These are phyloP conservation scores for Ctena decussata DNA, from an alignment of 2,888 invertebrate species.

Conservation along the genomic window DNA sequence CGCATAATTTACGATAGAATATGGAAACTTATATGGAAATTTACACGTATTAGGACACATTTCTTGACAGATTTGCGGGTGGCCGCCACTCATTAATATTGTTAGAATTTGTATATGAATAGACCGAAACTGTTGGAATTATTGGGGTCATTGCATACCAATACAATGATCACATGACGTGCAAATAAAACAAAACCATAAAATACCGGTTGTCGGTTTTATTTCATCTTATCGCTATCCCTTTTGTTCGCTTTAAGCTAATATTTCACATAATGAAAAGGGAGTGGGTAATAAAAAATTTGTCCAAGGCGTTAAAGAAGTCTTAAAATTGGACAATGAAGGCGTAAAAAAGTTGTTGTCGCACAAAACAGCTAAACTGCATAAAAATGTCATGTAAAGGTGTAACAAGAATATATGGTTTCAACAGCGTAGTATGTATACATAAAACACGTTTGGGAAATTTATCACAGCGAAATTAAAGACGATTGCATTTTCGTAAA, in stretches of 20 bases:
- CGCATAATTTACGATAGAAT: slow-evolving; percentile 33
- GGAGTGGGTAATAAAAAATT: slow-evolving; percentile 47
- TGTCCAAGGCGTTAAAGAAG: slow-evolving; percentile 56
- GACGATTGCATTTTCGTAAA: too few relatives aligned
- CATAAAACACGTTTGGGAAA: too few relatives aligned
- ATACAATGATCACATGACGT: slow-evolving; percentile 39
- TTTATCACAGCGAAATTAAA: too few relatives aligned
- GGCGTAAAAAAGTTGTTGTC: slow-evolving; percentile 16
- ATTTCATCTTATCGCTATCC: slow-evolving; percentile 48
- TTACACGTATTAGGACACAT: slow-evolving; percentile 60
- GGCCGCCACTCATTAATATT: slow-evolving; percentile 58
- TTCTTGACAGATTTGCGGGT: slow-evolving; percentile 59
- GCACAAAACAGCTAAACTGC: neutral
- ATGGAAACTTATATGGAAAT: slow-evolving; percentile 52
- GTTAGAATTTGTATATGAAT: slow-evolving; percentile 63
- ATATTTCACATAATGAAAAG: slow-evolving; percentile 65
- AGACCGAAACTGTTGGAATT: slow-evolving; percentile 36
- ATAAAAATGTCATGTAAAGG: slow-evolving; percentile 10
- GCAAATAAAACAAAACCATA: slow-evolving; percentile 62
- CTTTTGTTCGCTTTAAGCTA: slow-evolving; percentile 53
- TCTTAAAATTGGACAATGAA: slow-evolving; percentile 47
- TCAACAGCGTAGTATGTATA: neutral
- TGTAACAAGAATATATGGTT: neutral
- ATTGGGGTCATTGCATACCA: slow-evolving; percentile 49
- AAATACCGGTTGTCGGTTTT: slow-evolving; percentile 61